Evolutionary conservation across 2,113 vertebrate genomes (phyloP).

Genomic region (Pampusana beccarii): DNA sequence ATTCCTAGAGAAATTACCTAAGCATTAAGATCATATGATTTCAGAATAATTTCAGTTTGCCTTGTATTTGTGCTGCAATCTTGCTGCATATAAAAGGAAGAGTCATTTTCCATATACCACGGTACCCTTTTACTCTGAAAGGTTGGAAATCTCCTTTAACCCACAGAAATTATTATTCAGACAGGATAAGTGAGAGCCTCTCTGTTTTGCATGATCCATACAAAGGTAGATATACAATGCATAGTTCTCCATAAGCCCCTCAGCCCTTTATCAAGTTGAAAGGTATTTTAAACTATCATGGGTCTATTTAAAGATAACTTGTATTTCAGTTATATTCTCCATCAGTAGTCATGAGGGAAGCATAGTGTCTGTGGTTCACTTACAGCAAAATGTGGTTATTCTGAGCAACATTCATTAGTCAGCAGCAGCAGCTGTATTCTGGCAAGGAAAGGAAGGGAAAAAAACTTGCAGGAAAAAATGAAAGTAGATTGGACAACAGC

Average conservation of each 20-base stretch:
- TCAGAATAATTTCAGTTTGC: neutral
- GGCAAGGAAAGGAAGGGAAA: neutral
- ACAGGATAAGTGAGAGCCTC: neutral
- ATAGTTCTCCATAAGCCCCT: neutral
- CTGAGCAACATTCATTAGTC: neutral
- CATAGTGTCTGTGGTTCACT: neutral
- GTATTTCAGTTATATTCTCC: neutral
- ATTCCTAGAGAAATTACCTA: slow-evolving; percentile 13
- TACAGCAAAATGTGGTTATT: neutral
- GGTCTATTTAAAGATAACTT: neutral
- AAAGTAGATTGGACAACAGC: neutral
- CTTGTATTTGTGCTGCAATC: neutral
- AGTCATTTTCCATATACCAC: neutral
- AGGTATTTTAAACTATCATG: neutral
- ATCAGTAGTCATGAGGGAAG: neutral
- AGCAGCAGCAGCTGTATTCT: neutral
- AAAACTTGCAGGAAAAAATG: neutral
- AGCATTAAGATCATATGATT: neutral
- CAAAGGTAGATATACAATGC: neutral
- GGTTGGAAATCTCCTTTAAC: neutral
- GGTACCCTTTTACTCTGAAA: neutral
- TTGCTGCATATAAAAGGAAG: neutral
- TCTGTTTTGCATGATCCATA: neutral
- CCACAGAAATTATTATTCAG: neutral
- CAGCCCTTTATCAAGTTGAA: neutral